Base-by-base conservation (phyloP, 2,888 invertebrate genomes). In the Dicyrtoma fusca region DNA sequence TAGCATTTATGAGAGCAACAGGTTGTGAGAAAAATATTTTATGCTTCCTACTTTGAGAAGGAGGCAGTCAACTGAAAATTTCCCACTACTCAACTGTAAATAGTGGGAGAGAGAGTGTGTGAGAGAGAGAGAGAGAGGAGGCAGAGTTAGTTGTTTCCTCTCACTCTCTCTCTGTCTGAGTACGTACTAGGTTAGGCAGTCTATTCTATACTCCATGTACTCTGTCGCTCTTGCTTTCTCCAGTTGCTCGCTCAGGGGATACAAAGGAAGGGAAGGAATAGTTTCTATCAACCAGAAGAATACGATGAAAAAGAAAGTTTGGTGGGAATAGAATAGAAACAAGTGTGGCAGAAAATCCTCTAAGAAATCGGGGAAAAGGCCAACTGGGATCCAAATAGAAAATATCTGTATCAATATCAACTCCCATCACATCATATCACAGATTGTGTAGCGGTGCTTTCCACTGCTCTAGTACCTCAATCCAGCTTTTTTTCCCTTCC, bases 241-340 rank as follows among this genome's bases (percentile, higher is more conserved):
- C 25, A 59, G 26, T 5, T 25, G 11, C 26, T n/a, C 25, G 8
- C 49, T 59, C n/a, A 68, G 26, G 17, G 21, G 49, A 64, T 23
- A 63, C 14, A 62, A 25, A 47, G 66, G 47, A 21, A 61, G 62
- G 23, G 51, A 49, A 42, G 61, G 51, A 53, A 74, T 71, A 71
- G 62, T 74, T 74, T 70, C 71, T 63, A 61, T 71, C 66, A 74
- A 71, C 51, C 64, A 70, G 73, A 73, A 74, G 71, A 68, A 69
- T 19, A 63, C 13, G 23, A 44, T 44, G 45, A 44, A 44, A 17
- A 25, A 66, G 55, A 42, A 55, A 26, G 53, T 34, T 34, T 34
- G 34, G 4, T 34, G 4, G 8, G 34, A 34, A 34, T 34, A 34
- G 34, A 34, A 34, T 34, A 49, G 49, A 55, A 68, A 51, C 64